Base-by-base conservation (phyloP, 2,113 vertebrate species). In the Condylura cristata region DNA sequence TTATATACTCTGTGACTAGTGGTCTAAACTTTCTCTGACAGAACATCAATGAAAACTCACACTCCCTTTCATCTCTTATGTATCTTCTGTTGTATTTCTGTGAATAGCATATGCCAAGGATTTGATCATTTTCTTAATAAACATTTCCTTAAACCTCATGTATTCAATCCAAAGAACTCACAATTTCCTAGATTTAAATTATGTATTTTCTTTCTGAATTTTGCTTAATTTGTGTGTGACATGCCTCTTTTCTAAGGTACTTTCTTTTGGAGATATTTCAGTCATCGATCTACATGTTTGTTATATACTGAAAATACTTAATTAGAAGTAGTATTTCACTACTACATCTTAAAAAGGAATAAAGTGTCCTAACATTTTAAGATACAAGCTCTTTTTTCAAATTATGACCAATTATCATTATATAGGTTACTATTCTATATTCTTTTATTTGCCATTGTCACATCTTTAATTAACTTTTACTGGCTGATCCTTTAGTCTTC, bases 1-100 rank as follows among this genome's bases (percentile, higher is more conserved):
- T 92, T 89, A 92, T 7, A 37, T 56, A 70, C 39, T 48, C 34
- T 76, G 53, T 53, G 88, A 80, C 80, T 78, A 32, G 48, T 85
- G 56, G 46, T 37, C n/a, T 94, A 93, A 84, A 92, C 56, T 93
- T 92, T 70, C 60, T 53, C 11, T 95, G 90, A 87, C 61, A 95
- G 51, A 93, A 72, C 8, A 93, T 94, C 84, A 68, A 1, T 85
- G 70, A 81, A 86, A 89, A 81, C 8, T 41, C 70, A 58, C 5
- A 8, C 32, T 82, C 2, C 11, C n/a, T 89, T 96, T 91, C 41
- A 48, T 78, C 24, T 91, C 58, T 82, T n/a, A 65, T 84, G 18
- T 26, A 24, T 60, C 9, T 8, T 79, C 24, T 81, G 48, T 65
- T 63, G 46, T 14, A 22, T 75, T 44, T 81, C 65, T 46, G 20